These are phyloP conservation scores for Pipra filicauda DNA, from an alignment of 2,113 vertebrate genomes.

Conservation along the genomic window DNA sequence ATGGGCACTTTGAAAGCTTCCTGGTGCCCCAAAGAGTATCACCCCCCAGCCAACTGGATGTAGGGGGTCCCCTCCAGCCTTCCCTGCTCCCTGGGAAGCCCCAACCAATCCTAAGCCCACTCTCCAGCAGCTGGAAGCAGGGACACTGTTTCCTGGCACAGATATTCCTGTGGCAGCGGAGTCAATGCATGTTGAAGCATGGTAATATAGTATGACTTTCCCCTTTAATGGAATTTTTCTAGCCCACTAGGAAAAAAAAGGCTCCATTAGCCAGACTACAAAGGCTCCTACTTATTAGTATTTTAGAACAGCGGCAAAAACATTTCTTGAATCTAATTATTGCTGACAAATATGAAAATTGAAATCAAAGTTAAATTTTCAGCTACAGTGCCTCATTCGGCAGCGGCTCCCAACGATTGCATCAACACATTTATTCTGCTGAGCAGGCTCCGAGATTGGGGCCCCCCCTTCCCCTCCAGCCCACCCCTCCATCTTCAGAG, in stretches of 20 bases:
- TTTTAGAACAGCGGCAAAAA: constrained; percentile 77
- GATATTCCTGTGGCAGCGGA: not conserved
- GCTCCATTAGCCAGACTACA: constrained; percentile 78
- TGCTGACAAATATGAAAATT: constrained; percentile 86
- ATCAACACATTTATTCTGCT: constrained; percentile 63
- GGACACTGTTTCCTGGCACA: not conserved
- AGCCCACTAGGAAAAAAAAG: constrained; percentile 70
- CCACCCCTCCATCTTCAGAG: constrained; percentile 55
- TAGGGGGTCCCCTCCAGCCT: not conserved
- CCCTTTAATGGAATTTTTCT: constrained; percentile 80
- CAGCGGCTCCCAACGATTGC: constrained; percentile 49
- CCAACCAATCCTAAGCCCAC: not conserved
- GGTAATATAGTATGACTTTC: constrained; percentile 69
- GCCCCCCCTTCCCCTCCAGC: not conserved
- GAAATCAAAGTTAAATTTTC: constrained; percentile 84
- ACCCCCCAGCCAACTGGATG: fast-evolving
- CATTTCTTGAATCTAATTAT: constrained; percentile 82
- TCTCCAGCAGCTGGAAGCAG: not conserved
- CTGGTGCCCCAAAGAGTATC: not conserved
- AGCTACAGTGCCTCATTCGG: constrained; percentile 66
- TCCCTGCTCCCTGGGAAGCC: not conserved
- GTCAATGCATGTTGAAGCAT: not conserved
- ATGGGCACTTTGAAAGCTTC: fast-evolving
- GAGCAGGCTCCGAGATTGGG: constrained; percentile 40
- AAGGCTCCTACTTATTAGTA: constrained; percentile 81